Evolutionary conservation across 2,113 vertebrate genomes (phyloP).

Genomic region (Rhea americana): DNA sequence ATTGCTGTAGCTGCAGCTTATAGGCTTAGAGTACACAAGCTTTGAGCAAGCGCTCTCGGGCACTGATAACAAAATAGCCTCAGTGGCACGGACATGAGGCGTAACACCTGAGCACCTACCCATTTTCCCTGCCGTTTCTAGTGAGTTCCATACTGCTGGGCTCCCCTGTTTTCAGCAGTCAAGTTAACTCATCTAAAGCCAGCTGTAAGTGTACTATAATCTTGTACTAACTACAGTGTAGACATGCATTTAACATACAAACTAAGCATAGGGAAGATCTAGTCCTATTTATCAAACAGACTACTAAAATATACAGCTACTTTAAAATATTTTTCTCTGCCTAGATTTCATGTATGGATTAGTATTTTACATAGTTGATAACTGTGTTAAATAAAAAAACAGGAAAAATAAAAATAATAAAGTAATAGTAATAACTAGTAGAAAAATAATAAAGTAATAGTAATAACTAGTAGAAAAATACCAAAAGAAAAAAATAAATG

Average conservation of each 20-base stretch:
- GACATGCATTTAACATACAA: not conserved
- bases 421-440: no score
- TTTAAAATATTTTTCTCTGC: no score
- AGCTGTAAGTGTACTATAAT: rapidly evolving
- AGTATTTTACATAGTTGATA: no score
- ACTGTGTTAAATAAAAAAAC: no score
- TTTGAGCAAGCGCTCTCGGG: not conserved
- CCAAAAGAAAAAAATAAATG: no score
- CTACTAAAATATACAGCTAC: no score
- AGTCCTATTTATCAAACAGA: no score
- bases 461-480: no score
- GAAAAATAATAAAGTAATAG: no score
- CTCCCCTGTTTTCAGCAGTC: not conserved
- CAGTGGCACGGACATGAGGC: rapidly evolving
- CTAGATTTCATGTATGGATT: no score
- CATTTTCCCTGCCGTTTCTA: not conserved
- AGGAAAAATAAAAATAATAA: no score
- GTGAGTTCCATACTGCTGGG: not conserved
- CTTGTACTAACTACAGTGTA: not conserved
- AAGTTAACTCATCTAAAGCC: not conserved
- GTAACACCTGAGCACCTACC: not conserved
- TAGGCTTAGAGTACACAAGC: not conserved
- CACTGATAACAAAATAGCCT: not conserved
- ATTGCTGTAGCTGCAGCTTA: not conserved
- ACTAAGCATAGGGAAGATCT: no score